Conservation (phyloP, 2,797 vertebrate genomes). For the Protonibea diacanthus region DNA sequence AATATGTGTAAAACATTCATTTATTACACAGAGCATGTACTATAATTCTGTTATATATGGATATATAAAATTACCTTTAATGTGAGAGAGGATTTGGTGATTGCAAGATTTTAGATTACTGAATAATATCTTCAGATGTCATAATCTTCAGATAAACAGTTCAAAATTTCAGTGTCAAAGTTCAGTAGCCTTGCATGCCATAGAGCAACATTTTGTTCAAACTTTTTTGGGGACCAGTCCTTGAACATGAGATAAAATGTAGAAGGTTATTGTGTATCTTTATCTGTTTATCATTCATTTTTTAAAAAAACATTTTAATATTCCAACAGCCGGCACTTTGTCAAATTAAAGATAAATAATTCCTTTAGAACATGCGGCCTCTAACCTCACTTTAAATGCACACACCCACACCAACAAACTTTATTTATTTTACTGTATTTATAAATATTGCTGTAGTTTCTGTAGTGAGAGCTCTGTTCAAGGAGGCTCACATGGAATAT, state of each 20-base stretch:
- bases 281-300: background rate
- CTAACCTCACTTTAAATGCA: slow-evolving; percentile 6
- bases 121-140: background rate
- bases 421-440: too few species aligned
- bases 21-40: too few species aligned
- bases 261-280: background rate
- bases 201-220: background rate
- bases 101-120: background rate
- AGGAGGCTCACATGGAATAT: background rate
- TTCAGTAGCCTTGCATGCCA: too few species aligned
- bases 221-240: background rate
- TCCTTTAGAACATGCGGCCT: slow-evolving; percentile 1
- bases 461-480: background rate
- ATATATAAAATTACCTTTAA: background rate
- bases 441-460: background rate
- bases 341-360: slow-evolving; percentile 20
- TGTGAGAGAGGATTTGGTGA: too few species aligned
- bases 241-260: background rate
- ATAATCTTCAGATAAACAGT: background rate
- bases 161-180: too few species aligned
- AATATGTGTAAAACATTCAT: too few species aligned
- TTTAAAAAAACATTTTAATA: background rate
- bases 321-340: background rate
- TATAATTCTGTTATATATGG: background rate
- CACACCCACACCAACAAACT: background rate